These are phyloP conservation scores for Olivierus martensii DNA, from an alignment of 1,140 invertebrate species.

Conservation along the genomic window DNA sequence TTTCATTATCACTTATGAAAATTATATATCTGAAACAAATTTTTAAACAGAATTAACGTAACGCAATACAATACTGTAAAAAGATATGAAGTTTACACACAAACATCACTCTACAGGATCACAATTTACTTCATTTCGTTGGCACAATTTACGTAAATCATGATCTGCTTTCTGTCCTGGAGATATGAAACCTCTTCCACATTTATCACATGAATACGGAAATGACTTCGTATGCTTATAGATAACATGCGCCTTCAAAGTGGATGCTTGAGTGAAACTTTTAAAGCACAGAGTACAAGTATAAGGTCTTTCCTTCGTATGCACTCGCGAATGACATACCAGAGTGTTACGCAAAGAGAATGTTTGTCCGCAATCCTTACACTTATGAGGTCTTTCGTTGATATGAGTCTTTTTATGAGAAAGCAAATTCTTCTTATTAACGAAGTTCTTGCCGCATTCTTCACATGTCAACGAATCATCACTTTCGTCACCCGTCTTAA, in stretches of 20 bases:
- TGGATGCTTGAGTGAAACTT: constrained; percentile 11
- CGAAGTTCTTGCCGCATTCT: constrained; percentile 16
- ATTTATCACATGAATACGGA: constrained; percentile 14
- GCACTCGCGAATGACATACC: constrained; percentile 14
- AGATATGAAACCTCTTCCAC: constrained; percentile 18
- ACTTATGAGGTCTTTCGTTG: constrained; percentile 15
- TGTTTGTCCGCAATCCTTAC: constrained; percentile 16
- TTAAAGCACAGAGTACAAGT: constrained; percentile 13
- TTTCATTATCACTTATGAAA: no score
- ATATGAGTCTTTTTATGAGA: constrained; percentile 18
- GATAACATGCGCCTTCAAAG: constrained; percentile 16
- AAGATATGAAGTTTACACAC: no score
- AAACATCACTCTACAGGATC: no score
- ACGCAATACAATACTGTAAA: no score
- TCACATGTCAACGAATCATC: constrained; percentile 1
- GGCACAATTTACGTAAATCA: not conserved
- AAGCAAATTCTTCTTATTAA: constrained; percentile 7
- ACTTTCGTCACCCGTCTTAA: no score
- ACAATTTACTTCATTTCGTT: no score
- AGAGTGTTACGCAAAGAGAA: constrained; percentile 18
- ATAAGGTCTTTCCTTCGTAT: constrained; percentile 15
- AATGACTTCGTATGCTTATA: constrained; percentile 18
- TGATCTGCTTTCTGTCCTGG: constrained; percentile 10
- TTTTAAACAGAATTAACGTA: no score
- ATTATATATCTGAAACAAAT: no score